These are phyloP conservation scores for Philopotamus ludificatus DNA, from an alignment of 1,140 invertebrate genomes.

Conservation along the genomic window DNA sequence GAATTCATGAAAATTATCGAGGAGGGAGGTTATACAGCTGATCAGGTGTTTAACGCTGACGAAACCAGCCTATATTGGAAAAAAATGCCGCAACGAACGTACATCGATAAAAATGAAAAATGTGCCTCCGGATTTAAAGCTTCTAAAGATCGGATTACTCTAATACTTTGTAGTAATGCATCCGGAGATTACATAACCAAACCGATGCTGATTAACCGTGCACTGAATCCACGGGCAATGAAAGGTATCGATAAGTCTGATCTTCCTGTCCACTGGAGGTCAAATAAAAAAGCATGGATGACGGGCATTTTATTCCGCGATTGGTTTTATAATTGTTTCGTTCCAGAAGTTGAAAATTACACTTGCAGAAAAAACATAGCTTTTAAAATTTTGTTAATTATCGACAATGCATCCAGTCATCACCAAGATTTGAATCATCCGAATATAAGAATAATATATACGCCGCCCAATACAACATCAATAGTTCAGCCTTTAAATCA, in stretches of 20 bases:
- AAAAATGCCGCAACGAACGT: constrained; percentile 51
- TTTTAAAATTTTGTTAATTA: constrained; percentile 42
- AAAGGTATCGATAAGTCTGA: constrained; percentile 37
- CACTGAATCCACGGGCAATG: constrained; percentile 47
- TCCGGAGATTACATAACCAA: constrained; percentile 50
- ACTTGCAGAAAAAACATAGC: constrained; percentile 40
- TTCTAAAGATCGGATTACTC: constrained; percentile 46
- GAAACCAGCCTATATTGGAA: too few species aligned
- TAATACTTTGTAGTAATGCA: constrained; percentile 50
- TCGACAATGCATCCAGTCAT: constrained; percentile 45
- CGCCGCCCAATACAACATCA: constrained; percentile 49
- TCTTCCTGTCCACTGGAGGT: constrained; percentile 49
- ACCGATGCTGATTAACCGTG: constrained; percentile 49
- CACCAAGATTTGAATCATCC: constrained; percentile 39
- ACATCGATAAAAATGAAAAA: constrained; percentile 48
- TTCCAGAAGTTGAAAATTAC: constrained; percentile 43
- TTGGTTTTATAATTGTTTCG: constrained; percentile 44
- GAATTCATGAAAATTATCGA: constrained; percentile 47
- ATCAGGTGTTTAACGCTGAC: too few species aligned
- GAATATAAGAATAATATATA: constrained; percentile 44
- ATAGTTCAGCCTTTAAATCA: constrained; percentile 50
- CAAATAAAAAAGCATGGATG: constrained; percentile 50
- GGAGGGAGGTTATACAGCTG: constrained; percentile 45
- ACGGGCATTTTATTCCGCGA: constrained; percentile 47
- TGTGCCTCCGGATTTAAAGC: constrained; percentile 47